Conservation (phyloP, 1,140 invertebrate species). For the Drosophila guanche region DNA sequence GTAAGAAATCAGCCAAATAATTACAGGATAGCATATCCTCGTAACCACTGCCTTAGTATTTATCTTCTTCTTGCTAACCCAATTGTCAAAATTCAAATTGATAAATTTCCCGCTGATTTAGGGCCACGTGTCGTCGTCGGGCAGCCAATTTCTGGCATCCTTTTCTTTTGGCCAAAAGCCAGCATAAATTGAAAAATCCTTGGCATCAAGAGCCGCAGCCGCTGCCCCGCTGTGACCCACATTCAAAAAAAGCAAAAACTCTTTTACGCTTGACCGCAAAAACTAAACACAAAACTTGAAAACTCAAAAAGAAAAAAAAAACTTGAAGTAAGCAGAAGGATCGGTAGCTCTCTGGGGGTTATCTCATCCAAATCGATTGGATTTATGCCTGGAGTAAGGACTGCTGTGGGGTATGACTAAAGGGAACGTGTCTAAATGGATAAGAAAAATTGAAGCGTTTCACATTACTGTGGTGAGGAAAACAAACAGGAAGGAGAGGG, state of each 20-base stretch:
- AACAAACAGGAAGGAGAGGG: background rate
- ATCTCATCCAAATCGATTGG: conserved; percentile 58
- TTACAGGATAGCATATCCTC: too few species aligned
- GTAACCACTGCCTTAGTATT: too few species aligned
- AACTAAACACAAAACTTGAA: background rate
- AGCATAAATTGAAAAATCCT: conserved; percentile 51
- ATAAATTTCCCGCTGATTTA: conserved; percentile 26
- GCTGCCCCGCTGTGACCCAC: conserved; percentile 38
- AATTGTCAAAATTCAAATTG: conserved; percentile 48
- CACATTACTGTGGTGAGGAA: conserved; percentile 24
- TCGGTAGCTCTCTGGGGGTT: conserved; percentile 18
- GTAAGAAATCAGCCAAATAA: too few species aligned
- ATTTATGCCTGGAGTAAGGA: background rate
- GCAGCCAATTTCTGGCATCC: background rate
- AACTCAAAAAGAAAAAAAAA: background rate
- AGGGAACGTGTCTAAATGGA: conserved; percentile 49
- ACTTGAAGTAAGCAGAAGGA: conserved; percentile 24
- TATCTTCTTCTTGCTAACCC: background rate
- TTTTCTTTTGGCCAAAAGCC: conserved; percentile 45
- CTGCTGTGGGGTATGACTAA: background rate
- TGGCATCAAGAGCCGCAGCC: too few species aligned
- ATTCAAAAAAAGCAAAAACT: conserved; percentile 17
- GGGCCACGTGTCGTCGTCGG: too few species aligned
- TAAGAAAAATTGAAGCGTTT: conserved; percentile 43
- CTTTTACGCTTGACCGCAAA: conserved; percentile 37